Evolutionary conservation across 53 echinoderm and acorn worm genomes (phyloP).

Genomic region (Apostichopus leukothele): DNA sequence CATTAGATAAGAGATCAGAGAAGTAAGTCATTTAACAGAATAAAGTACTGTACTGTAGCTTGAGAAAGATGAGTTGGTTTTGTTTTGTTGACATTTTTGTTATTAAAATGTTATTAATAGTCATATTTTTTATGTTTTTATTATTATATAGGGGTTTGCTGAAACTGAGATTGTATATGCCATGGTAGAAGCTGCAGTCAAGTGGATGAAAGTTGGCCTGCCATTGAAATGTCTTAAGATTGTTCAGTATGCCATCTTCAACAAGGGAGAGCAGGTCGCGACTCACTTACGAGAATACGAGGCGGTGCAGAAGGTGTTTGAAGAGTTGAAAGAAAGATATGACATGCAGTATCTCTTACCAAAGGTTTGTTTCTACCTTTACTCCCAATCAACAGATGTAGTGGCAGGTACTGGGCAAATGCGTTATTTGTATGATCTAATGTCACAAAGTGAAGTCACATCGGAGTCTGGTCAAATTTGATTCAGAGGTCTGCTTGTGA

Average conservation of each 20-base stretch:
- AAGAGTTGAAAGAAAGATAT: slow-evolving; percentile 74
- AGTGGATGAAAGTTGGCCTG: slow-evolving; percentile 96
- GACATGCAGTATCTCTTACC: slow-evolving; percentile 74
- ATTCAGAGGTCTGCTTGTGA: too few species aligned
- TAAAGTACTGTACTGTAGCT: too few species aligned
- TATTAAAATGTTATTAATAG: too few species aligned
- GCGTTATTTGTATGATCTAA: too few species aligned
- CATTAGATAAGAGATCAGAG: too few species aligned
- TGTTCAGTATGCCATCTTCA: slow-evolving; percentile 66
- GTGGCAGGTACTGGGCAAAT: too few species aligned
- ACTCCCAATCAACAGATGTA: not conserved
- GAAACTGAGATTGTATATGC: slow-evolving; percentile 66
- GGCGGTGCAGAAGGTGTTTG: slow-evolving; percentile 54
- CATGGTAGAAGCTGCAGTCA: slow-evolving; percentile 87
- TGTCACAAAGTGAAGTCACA: too few species aligned
- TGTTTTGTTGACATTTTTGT: too few species aligned
- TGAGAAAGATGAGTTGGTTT: too few species aligned
- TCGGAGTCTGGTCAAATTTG: too few species aligned
- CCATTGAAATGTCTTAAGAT: slow-evolving; percentile 80
- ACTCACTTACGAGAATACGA: slow-evolving; percentile 5
- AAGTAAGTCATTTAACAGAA: too few species aligned
- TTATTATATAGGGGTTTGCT: slow-evolving; percentile 56
- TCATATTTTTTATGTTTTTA: too few species aligned
- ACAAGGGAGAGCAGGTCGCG: slow-evolving; percentile 24
- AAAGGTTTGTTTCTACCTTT: slow-evolving; percentile 54